These are phyloP conservation scores for Picus viridis DNA, from an alignment of 2,797 vertebrate genomes.

Conservation along the genomic window DNA sequence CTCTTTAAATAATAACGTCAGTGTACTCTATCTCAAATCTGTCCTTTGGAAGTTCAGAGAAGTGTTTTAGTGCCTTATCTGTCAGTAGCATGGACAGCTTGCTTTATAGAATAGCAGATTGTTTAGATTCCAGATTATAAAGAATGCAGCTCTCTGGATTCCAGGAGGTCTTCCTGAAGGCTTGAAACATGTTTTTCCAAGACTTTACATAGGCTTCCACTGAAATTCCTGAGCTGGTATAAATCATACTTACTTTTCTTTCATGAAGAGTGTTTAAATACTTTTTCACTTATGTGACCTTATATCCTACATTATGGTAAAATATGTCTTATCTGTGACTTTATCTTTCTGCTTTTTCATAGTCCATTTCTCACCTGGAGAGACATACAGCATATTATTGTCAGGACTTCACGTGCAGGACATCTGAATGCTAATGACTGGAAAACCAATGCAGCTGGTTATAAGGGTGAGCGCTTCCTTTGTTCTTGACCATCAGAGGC, in stretches of 20 bases:
- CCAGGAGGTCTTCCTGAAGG: background rate
- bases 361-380: slow-evolving; percentile 95
- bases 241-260: background rate
- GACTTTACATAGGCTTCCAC: background rate
- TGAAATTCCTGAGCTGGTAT: slow-evolving; percentile 18
- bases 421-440: slow-evolving; percentile 97
- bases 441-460: slow-evolving; percentile 98
- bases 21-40: background rate
- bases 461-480: slow-evolving; percentile 89
- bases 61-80: background rate
- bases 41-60: background rate
- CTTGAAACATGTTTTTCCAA: background rate
- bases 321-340: slow-evolving; percentile 64
- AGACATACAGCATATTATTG: slow-evolving; percentile 98
- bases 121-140: slow-evolving; percentile 6
- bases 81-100: background rate
- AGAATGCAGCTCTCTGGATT: slow-evolving; percentile 2
- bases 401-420: slow-evolving; percentile 95
- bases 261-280: background rate
- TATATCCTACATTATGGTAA: slow-evolving; percentile 57
- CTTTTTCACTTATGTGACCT: background rate
- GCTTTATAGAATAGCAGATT: background rate
- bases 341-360: slow-evolving; percentile 70
- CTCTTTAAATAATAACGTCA: background rate
- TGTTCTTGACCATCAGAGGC: slow-evolving; percentile 69